Conservation (phyloP, 2,797 vertebrate species). For the Eulemur albifrons region DNA sequence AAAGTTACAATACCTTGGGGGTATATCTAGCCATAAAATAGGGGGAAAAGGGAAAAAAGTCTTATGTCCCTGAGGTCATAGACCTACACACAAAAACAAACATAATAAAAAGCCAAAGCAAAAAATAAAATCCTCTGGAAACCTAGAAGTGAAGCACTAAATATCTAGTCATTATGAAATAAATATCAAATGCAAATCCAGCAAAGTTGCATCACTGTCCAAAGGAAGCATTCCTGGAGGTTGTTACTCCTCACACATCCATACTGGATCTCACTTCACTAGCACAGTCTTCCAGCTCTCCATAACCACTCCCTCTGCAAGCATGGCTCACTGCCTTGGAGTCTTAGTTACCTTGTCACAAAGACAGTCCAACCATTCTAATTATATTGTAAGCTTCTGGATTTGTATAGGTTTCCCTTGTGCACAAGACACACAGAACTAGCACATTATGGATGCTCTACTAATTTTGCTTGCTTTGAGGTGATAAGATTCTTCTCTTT, state of each 20-base stretch:
- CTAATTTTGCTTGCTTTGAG: slow-evolving; percentile 39
- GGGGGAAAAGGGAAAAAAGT: too few species aligned
- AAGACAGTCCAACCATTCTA: slow-evolving; percentile 2
- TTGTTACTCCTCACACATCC: slow-evolving; percentile 28
- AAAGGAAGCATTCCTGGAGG: slow-evolving; percentile 41
- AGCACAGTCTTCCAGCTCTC: slow-evolving; percentile 28
- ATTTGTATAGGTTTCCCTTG: slow-evolving; percentile 35
- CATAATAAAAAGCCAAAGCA: slow-evolving; percentile 30
- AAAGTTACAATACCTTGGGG: neutral
- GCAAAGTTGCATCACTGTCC: slow-evolving; percentile 4
- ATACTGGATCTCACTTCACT: slow-evolving; percentile 27
- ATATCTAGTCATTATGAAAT: slow-evolving; percentile 20
- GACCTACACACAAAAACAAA: neutral
- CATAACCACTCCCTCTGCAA: neutral
- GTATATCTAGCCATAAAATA: slow-evolving; percentile 31
- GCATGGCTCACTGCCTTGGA: slow-evolving; percentile 29
- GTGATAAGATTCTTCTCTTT: slow-evolving; percentile 46
- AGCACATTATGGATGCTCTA: neutral
- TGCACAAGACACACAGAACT: slow-evolving; percentile 5
- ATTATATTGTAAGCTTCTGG: slow-evolving; percentile 4
- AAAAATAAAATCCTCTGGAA: slow-evolving; percentile 1
- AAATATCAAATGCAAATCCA: slow-evolving; percentile 33
- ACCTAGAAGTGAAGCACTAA: neutral
- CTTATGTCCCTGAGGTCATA: neutral
- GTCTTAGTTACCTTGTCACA: slow-evolving; percentile 34